A percentile compares a stretch with the other conserved stretches of the same genome.
Evolutionary conservation across 35 echinoderm and acorn worm species (phyloP).

Genomic region (Nesometra sesokonis): DNA sequence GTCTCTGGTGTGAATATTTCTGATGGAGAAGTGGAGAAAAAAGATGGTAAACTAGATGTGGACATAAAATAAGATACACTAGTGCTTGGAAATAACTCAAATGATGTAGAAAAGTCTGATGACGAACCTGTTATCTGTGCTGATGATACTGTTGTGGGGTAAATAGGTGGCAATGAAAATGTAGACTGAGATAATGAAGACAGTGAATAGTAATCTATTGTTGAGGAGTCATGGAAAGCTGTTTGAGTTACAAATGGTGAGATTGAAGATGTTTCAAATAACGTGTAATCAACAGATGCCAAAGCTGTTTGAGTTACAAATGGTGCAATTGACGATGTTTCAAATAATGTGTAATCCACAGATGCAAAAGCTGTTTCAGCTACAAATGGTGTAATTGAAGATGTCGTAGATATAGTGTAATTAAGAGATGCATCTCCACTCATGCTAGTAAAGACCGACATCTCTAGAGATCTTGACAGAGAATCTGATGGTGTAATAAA

Average conservation of each 20-base stretch:
- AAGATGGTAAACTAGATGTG: neutral
- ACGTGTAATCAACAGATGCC: no score
- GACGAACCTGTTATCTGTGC: no score
- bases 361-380: neutral
- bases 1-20: neutral
- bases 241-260: neutral
- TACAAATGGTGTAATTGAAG: neutral
- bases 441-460: neutral
- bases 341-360: neutral
- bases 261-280: neutral
- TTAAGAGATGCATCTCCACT: neutral
- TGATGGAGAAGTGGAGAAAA: neutral
- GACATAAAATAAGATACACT: no score
- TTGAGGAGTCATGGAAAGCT: no score
- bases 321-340: neutral
- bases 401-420: neutral
- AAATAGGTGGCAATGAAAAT: neutral
- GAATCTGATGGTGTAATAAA: neutral
- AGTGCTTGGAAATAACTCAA: no score
- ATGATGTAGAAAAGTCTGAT: no score
- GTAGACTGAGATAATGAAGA: no score
- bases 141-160: neutral
- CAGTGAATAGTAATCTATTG: no score
- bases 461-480: neutral
- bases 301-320: neutral